Percentiles rank a stretch among this genome's conserved stretches.
These are phyloP conservation scores for Acronicta alni DNA, from an alignment of 2,888 invertebrate genomes.

Conservation along the genomic window DNA sequence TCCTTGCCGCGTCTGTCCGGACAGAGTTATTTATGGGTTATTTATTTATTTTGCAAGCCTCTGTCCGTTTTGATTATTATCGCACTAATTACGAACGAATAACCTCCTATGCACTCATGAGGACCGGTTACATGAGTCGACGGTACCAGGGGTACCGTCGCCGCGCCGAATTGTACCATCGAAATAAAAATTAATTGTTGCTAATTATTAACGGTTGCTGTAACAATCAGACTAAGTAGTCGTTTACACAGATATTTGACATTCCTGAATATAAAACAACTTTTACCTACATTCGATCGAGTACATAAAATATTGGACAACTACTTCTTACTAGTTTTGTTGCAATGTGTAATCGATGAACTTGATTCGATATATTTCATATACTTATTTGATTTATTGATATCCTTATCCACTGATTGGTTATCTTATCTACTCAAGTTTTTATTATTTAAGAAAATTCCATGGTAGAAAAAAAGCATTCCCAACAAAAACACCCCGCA, in stretches of 20 bases:
- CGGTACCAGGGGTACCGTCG: constrained; percentile 7
- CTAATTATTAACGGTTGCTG: constrained; percentile 20
- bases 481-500: too few relatives aligned
- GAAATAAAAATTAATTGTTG: constrained; percentile 20
- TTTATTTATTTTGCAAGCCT: constrained; percentile 41
- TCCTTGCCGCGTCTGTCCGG: constrained; percentile 37
- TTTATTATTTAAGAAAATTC: too few relatives aligned
- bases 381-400: too few relatives aligned
- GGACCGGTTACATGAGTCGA: constrained; percentile 30
- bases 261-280: constrained; percentile 24
- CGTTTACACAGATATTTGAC: constrained; percentile 17
- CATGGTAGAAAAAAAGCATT: too few relatives aligned
- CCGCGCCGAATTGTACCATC: constrained; percentile 14
- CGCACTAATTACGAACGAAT: constrained; percentile 42
- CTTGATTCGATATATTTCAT: neutral
- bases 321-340: constrained; percentile 6
- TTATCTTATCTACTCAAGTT: too few relatives aligned
- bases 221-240: constrained; percentile 28
- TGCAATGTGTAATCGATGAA: neutral
- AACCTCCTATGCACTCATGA: constrained; percentile 26
- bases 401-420: too few relatives aligned
- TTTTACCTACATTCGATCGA: constrained; percentile 3
- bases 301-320: constrained; percentile 10
- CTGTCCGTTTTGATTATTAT: constrained; percentile 38
- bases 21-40: constrained; percentile 33